phyloP scores from a whole-genome alignment of 2,797 vertebrate species.

The Lates japonicus region DNA sequence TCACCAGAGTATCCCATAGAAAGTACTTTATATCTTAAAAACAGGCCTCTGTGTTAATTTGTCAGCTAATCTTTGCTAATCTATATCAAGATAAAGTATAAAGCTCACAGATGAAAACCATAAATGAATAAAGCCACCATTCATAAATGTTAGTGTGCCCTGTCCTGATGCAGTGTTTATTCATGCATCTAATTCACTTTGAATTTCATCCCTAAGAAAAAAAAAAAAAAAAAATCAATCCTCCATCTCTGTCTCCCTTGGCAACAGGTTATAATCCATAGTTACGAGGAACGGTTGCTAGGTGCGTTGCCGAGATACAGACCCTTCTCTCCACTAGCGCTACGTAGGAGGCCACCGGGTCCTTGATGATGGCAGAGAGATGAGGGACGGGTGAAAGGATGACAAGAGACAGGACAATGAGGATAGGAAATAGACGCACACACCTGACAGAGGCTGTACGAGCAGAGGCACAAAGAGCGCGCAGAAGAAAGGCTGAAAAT shows the following conservation, averaged over 20 bases:
- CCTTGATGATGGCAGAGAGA: slow-evolving; percentile 82
- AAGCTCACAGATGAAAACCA: slow-evolving; percentile 25
- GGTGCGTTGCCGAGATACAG: slow-evolving; percentile 88
- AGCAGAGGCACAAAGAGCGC: slow-evolving; percentile 58
- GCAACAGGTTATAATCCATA: slow-evolving; percentile 92
- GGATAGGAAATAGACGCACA: slow-evolving; percentile 71
- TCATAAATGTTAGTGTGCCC: slow-evolving; percentile 57
- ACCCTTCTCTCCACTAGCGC: slow-evolving; percentile 81
- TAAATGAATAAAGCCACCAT: slow-evolving; percentile 51
- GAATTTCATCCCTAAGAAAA: slow-evolving; percentile 74
- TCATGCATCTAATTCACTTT: slow-evolving; percentile 79
- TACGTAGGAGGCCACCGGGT: slow-evolving; percentile 86
- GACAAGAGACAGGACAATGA: slow-evolving; percentile 80
- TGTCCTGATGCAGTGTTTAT: slow-evolving; percentile 70
- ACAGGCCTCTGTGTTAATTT: slow-evolving; percentile 19
- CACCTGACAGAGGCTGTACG: slow-evolving; percentile 66
- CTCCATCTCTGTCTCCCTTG: slow-evolving; percentile 89
- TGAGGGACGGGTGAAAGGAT: slow-evolving; percentile 79
- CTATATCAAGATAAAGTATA: slow-evolving; percentile 34
- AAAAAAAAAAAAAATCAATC: slow-evolving; percentile 83
- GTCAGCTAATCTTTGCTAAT: slow-evolving; percentile 33
- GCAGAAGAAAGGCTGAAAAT: slow-evolving; percentile 62
- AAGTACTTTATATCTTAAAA: slow-evolving; percentile 20
- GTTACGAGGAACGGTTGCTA: slow-evolving; percentile 89
- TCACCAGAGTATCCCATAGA: background rate